Conservation (phyloP, 1,140 invertebrate species). For the Helicoverpa zea region DNA sequence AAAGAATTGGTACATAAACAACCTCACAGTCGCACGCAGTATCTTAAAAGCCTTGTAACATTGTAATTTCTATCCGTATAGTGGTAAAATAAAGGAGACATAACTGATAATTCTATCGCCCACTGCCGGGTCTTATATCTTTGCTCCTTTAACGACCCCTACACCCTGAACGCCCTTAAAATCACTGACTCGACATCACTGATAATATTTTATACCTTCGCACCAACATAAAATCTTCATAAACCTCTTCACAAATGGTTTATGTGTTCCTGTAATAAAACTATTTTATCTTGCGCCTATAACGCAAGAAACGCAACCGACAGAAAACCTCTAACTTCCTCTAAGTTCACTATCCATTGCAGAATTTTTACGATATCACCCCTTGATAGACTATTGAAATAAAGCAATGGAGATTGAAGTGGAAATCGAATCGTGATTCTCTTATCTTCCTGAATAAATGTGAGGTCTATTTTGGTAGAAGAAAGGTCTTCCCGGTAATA, state of each 20-base stretch:
- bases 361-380: conserved; percentile 14
- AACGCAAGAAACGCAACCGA: background rate
- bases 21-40: no score
- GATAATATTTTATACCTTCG: conserved; percentile 53
- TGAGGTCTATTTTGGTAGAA: conserved; percentile 32
- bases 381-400: conserved; percentile 36
- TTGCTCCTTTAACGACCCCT: conserved; percentile 6
- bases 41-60: no score
- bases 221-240: conserved; percentile 50
- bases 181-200: conserved; percentile 41
- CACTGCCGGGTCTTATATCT: conserved; percentile 21
- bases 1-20: no score
- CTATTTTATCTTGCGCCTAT: conserved; percentile 38
- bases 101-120: conserved; percentile 19
- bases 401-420: conserved; percentile 36
- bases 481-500: conserved; percentile 39
- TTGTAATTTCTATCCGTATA: no score
- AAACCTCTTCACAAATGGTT: conserved; percentile 53
- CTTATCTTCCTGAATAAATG: conserved; percentile 30
- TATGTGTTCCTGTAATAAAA: conserved; percentile 49
- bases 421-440: conserved; percentile 20
- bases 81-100: background rate
- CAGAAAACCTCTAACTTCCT: conserved; percentile 13
- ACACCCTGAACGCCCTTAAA: conserved; percentile 39
- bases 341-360: conserved; percentile 30